Evolutionary conservation across 2,888 invertebrate genomes (phyloP), one percentile per base, ranked within the genome.

Genomic region (Altica lythri): DNA sequence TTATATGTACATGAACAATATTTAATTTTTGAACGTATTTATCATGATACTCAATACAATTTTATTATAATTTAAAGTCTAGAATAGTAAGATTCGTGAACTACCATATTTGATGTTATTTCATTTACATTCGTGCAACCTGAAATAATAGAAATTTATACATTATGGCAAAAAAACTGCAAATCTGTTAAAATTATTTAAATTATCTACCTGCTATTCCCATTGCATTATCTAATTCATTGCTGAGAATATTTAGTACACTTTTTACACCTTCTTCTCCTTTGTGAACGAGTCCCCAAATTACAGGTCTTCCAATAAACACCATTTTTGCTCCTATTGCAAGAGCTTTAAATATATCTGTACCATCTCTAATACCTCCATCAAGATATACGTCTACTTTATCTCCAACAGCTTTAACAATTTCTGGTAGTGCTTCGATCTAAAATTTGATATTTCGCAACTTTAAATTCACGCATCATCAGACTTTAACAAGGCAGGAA

Each of bases 271-370:
- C 95, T 14, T 81, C 78, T 73, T 90, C 85, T 0, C 95, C 95
- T 42, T 82, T 83, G 46, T 86, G 83, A 0, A 88, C 80, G 44
- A 95, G 75, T 0, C 92, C 95, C 92, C 93, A 95, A 2, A 95
- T 67, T 19, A 89, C 84, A 0, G 95, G 92, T 46, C 95, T 82
- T 0, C 94, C 95, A 17, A 94, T 78, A 70, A 95, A 95, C 0
- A 89, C 94, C 85, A 90, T 89, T 78, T 83, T 86, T 1, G 96
- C 96, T 8, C 96, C 96, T 14, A 96, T 78, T 1, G 93, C 93
- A 37, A 96, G 68, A 0, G 95, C 95, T 78, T 95, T 96, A 63
- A 92, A 88, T 9, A 95, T 85, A 75, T 96, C 95, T 3, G 89
- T 88, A 10, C 95, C 95, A 64, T 86, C 85, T 14, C 83, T 81